Base-by-base conservation (phyloP, 1,140 invertebrate genomes). In the Ceratosolen solmsi region DNA sequence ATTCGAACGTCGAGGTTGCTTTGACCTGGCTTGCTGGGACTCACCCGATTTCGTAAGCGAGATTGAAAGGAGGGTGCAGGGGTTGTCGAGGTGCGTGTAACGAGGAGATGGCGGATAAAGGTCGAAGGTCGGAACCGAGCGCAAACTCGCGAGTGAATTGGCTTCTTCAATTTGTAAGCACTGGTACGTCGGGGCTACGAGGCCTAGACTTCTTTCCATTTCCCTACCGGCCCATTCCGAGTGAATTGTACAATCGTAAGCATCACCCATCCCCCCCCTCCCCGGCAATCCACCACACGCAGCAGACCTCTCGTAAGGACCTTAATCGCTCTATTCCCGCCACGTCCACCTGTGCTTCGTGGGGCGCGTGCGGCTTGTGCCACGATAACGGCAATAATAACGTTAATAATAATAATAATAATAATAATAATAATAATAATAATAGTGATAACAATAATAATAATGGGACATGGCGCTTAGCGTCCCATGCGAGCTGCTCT, bases 101-200 rank as follows among this genome's bases (percentile, higher is more conserved):
- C 13, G 3, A 54, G 51, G 51, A 4, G 33, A 38, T 33, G 63
- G 33, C 22, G 38, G 22, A 85, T 86, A 83, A 84, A 84, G 79
- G 77, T 7, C 17, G 7, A 63, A 74, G 79, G 65, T 73, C 81
- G 80, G 79, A 72, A 63, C 46, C 84, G 86, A 86, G 86, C 86
- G 86, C 84, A 86, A 87, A 87, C 85, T 86, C 85, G 85, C 87
- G 88, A 88, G 89, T 90, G 90, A 90, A 91, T 90, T 91, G 90
- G 89, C 87, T 87, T 90, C 89, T 91, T 90, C 88, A 91, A 90
- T 91, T 91, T 91, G 89, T 90, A 89, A 86, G 83, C 86, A 84
- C 87, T 89, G 86, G 88, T 86, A 86, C 88, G 87, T 89, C 88
- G 89, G 86, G 85, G 79, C 84, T 81, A 80, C 70, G 4, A 36